Conservation (phyloP, 2,113 vertebrate genomes). For the Chloropsis cyanopogon region DNA sequence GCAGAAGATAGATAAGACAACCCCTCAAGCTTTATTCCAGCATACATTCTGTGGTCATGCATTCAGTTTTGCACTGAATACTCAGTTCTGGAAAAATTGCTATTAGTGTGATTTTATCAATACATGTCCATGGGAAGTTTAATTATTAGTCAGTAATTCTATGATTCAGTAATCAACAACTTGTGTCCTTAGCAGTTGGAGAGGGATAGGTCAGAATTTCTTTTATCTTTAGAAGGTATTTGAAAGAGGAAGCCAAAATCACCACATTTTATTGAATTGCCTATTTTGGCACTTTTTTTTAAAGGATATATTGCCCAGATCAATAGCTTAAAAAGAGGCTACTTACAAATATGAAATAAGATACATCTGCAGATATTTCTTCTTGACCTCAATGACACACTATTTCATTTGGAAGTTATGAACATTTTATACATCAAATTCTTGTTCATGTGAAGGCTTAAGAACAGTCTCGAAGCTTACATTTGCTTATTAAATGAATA, state of each 20-base stretch:
- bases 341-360: not conserved
- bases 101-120: not conserved
- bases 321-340: not conserved
- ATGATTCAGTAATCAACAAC: not conserved
- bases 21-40: not conserved
- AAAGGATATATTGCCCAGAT: not conserved
- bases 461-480: not conserved
- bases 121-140: not conserved
- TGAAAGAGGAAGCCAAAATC: not conserved
- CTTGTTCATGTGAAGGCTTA: not conserved
- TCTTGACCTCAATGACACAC: not conserved
- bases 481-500: not conserved
- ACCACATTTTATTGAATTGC: not conserved
- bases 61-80: not conserved
- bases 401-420: not conserved
- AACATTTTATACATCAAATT: not conserved
- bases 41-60: not conserved
- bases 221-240: not conserved
- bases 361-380: not conserved
- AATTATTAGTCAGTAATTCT: not conserved
- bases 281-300: not conserved
- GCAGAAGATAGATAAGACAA: not conserved
- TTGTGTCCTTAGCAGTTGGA: not conserved
- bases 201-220: not conserved
- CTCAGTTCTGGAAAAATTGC: not conserved